phyloP scores from a whole-genome alignment of 1,140 invertebrate species.

The Drosophila virilis region DNA sequence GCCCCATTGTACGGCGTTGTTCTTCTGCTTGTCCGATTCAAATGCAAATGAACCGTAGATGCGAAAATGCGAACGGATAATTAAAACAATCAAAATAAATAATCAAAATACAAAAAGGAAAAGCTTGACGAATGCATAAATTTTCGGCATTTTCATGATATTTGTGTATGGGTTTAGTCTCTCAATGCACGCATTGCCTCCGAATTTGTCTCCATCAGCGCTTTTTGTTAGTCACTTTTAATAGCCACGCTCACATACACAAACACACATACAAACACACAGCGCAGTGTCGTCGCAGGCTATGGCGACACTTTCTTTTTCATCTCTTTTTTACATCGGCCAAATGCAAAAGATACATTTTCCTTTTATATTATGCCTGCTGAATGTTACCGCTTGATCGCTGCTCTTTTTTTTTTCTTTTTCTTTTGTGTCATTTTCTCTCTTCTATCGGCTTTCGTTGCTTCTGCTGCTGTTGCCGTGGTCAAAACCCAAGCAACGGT shows the following conservation, averaged over 20 bases:
- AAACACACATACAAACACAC: constrained; percentile 5
- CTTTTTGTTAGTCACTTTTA: constrained; percentile 67
- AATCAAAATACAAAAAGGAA: constrained; percentile 31
- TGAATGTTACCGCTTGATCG: constrained; percentile 44
- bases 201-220: constrained; percentile 53
- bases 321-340: constrained; percentile 53
- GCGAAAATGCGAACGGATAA: constrained; percentile 52
- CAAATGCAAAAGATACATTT: constrained; percentile 58
- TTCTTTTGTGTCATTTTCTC: constrained; percentile 52
- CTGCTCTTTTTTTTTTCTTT: constrained; percentile 43
- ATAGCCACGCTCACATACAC: constrained; percentile 56
- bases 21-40: constrained; percentile 18
- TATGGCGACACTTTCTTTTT: constrained; percentile 75
- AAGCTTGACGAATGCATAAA: constrained; percentile 27
- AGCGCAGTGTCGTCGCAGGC: constrained; percentile 41
- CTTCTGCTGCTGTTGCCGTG: constrained; percentile 50
- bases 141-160: constrained; percentile 28
- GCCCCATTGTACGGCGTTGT: constrained; percentile 29
- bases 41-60: constrained; percentile 63
- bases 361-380: constrained; percentile 43
- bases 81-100: constrained; percentile 73
- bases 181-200: constrained; percentile 15
- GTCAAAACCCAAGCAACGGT: constrained; percentile 55
- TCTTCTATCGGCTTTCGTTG: constrained; percentile 55
- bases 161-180: constrained; percentile 6